Conservation (phyloP, 2,888 invertebrate species). For the Dorcus hopei region DNA sequence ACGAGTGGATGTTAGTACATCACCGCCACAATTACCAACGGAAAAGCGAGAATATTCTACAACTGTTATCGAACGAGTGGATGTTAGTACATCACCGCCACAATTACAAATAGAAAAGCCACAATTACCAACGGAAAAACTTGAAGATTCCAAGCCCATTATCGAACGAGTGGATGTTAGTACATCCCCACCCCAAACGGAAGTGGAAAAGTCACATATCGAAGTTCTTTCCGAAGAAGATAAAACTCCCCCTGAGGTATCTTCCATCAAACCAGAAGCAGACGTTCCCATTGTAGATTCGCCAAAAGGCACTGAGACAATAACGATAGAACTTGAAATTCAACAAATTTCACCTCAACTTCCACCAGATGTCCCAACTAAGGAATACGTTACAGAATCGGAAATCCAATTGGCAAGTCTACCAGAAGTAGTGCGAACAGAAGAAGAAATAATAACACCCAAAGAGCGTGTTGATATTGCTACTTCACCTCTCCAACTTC, state of each 20-base stretch:
- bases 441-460: not conserved
- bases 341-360: no score
- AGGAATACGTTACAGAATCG: no score
- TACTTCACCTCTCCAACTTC: not conserved
- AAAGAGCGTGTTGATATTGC: constrained; percentile 4
- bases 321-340: no score
- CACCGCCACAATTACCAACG: not conserved
- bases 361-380: no score
- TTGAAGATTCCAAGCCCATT: not conserved
- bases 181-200: not conserved
- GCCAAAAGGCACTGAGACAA: no score
- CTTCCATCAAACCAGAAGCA: no score
- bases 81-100: not conserved
- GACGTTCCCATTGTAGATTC: no score
- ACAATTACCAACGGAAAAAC: no score
- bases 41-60: not conserved
- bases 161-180: not conserved
- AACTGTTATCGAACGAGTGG: not conserved
- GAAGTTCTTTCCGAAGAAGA: no score
- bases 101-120: not conserved
- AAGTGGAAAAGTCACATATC: not conserved
- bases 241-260: not conserved
- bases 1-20: not conserved
- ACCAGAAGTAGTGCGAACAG: no score
- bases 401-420: no score